phyloP scores from a whole-genome alignment of 2,797 vertebrate species.

The Hipposideros larvatus region DNA sequence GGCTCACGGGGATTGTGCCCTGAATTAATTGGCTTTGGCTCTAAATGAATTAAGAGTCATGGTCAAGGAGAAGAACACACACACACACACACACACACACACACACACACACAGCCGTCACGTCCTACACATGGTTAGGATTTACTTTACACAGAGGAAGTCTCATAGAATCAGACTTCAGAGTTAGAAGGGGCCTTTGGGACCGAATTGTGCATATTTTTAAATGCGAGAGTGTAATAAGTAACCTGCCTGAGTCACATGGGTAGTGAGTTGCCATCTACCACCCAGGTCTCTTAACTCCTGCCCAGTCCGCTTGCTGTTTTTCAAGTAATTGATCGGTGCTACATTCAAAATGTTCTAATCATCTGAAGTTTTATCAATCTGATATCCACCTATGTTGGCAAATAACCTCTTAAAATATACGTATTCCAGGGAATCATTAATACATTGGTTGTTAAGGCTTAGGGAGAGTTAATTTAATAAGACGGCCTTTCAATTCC shows the following conservation, averaged over 20 bases:
- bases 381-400: not conserved
- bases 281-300: not conserved
- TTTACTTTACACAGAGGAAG: not conserved
- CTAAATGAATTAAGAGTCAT: not conserved
- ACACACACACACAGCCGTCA: accelerated
- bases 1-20: not conserved
- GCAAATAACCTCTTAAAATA: not conserved
- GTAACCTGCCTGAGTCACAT: not conserved
- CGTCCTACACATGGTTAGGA: not conserved
- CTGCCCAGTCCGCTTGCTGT: not conserved
- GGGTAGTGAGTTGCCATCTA: not conserved
- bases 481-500: not conserved
- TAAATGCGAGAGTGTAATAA: not conserved
- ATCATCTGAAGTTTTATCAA: not conserved
- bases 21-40: conserved; percentile 7
- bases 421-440: not conserved
- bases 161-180: not conserved
- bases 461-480: not conserved
- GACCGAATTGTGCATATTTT: not conserved
- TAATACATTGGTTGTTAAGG: not conserved
- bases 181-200: conserved; percentile 13
- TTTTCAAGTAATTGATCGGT: not conserved
- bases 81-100: not conserved
- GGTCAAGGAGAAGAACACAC: not conserved
- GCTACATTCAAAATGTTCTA: not conserved